Conservation (phyloP, 2,797 vertebrate species). For the Dromococcyx pavoninus region DNA sequence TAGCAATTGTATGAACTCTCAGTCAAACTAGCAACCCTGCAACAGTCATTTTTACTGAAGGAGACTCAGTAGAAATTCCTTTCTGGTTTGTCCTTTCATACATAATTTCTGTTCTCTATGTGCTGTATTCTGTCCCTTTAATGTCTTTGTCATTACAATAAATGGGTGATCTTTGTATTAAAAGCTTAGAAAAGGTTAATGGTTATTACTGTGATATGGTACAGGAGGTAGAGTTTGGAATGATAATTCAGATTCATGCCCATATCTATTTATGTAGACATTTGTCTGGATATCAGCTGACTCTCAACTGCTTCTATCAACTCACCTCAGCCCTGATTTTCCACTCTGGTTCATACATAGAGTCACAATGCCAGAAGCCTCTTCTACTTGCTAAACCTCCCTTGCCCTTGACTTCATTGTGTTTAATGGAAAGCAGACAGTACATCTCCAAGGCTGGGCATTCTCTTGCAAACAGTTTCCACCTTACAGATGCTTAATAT, state of each 20-base stretch:
- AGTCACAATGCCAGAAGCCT: background rate
- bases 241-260: background rate
- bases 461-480: background rate
- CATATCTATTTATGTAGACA: background rate
- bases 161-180: background rate
- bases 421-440: background rate
- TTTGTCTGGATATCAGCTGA: slow-evolving; percentile 3
- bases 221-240: slow-evolving; percentile 14
- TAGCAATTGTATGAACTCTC: background rate
- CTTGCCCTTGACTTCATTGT: background rate
- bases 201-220: slow-evolving; percentile 20
- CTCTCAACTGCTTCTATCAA: background rate
- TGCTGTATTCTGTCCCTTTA: background rate
- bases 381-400: background rate
- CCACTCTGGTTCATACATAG: background rate
- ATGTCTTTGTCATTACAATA: background rate
- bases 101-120: slow-evolving; percentile 30
- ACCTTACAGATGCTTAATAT: background rate
- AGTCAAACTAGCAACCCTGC: background rate
- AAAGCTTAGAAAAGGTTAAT: slow-evolving; percentile 49
- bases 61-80: background rate
- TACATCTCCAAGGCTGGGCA: background rate
- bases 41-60: background rate
- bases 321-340: background rate
- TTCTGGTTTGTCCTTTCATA: slow-evolving; percentile 20